Conservation (phyloP, 2,113 vertebrate genomes). For the Thryonomys swinderianus region DNA sequence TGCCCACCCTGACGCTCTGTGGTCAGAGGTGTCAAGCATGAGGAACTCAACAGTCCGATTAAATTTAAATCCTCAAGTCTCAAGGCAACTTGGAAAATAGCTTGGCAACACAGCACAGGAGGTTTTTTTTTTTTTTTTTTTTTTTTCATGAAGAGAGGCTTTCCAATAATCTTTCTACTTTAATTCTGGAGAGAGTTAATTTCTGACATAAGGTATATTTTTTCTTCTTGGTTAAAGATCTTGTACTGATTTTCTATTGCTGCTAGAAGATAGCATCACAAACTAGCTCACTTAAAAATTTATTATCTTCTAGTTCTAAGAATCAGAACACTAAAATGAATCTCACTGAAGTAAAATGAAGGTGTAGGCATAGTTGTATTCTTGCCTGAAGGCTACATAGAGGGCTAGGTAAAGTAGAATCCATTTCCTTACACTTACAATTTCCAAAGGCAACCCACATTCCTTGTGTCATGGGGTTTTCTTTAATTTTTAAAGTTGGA, state of each 20-base stretch:
- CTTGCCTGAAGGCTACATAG: background rate
- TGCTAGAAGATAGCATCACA: background rate
- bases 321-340: background rate
- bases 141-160: background rate
- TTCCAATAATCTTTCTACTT: background rate
- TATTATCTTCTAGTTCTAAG: background rate
- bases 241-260: background rate
- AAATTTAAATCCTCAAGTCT: background rate
- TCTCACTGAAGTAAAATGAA: background rate
- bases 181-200: background rate
- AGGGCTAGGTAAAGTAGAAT: background rate
- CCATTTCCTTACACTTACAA: background rate
- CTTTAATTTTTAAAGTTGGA: background rate
- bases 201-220: background rate
- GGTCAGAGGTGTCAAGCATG: background rate
- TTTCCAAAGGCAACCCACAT: background rate
- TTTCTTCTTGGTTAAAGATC: background rate
- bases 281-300: background rate
- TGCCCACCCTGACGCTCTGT: background rate
- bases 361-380: background rate
- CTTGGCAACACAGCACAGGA: background rate
- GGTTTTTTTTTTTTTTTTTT: no score
- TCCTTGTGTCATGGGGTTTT: background rate
- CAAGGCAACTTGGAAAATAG: background rate
- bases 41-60: background rate